These are phyloP conservation scores for Hemiscyllium ocellatum DNA, from an alignment of 2,113 vertebrate species.

Conservation along the genomic window DNA sequence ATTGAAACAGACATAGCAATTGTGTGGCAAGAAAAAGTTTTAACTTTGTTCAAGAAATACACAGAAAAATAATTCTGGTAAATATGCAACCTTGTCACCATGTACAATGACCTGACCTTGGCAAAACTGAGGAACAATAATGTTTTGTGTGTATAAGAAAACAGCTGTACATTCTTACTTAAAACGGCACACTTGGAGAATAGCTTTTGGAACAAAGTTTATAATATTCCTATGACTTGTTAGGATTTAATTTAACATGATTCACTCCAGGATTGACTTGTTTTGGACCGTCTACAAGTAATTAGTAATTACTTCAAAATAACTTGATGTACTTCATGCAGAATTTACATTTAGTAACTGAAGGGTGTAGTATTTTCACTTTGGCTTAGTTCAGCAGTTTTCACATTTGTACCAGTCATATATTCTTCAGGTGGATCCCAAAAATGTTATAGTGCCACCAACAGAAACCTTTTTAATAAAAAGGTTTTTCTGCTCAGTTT, in stretches of 20 bases:
- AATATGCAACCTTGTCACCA: not conserved
- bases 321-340: not conserved
- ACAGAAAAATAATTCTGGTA: not conserved
- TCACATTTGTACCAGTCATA: too few relatives aligned
- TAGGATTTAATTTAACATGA: not conserved
- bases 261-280: not conserved
- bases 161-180: not conserved
- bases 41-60: too few relatives aligned
- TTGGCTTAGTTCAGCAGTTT: too few relatives aligned
- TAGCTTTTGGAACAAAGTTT: not conserved
- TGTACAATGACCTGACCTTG: not conserved
- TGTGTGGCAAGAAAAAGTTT: not conserved
- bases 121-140: not conserved
- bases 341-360: not conserved
- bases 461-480: too few relatives aligned
- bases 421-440: too few relatives aligned
- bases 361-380: not conserved
- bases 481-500: too few relatives aligned
- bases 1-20: not conserved
- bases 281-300: not conserved
- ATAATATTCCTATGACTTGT: not conserved
- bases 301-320: constrained; percentile 10
- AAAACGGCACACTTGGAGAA: not conserved
- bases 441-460: too few relatives aligned
- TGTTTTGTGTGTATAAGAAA: not conserved